Evolutionary conservation across 2,888 invertebrate species (phyloP).

Genomic region (Andricus quercusramuli): DNA sequence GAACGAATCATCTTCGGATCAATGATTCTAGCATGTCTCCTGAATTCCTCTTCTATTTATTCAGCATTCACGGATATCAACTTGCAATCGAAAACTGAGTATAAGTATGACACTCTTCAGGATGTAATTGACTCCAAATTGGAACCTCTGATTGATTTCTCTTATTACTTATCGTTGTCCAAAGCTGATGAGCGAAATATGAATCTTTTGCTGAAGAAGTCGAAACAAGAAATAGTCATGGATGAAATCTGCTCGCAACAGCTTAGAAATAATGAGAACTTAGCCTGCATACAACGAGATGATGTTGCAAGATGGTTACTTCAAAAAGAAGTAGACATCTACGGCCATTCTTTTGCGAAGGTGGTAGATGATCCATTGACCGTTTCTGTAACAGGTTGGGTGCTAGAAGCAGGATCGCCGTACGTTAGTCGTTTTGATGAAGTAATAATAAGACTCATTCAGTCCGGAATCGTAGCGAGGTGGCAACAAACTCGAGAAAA

Average conservation of each 20-base stretch:
- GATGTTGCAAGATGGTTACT: background rate
- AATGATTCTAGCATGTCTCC: no score
- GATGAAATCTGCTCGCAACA: background rate
- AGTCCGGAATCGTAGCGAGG: background rate
- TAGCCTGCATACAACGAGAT: background rate
- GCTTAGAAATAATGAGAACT: background rate
- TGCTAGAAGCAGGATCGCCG: no score
- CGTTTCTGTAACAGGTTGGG: background rate
- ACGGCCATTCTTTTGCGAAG: background rate
- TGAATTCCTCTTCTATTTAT: background rate
- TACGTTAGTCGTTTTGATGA: background rate
- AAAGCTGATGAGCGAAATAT: accelerated
- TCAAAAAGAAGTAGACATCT: no score
- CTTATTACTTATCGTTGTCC: background rate
- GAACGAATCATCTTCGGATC: no score
- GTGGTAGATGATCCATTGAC: background rate
- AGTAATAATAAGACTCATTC: background rate
- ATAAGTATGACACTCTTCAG: background rate
- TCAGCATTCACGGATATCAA: background rate
- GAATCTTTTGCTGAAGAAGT: no score
- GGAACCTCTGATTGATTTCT: background rate
- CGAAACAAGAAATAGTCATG: no score
- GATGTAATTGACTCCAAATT: background rate
- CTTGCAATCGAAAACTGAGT: background rate
- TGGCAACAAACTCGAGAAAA: background rate